These are phyloP conservation scores for Popillia japonica DNA, from an alignment of 1,140 invertebrate genomes.

Conservation along the genomic window DNA sequence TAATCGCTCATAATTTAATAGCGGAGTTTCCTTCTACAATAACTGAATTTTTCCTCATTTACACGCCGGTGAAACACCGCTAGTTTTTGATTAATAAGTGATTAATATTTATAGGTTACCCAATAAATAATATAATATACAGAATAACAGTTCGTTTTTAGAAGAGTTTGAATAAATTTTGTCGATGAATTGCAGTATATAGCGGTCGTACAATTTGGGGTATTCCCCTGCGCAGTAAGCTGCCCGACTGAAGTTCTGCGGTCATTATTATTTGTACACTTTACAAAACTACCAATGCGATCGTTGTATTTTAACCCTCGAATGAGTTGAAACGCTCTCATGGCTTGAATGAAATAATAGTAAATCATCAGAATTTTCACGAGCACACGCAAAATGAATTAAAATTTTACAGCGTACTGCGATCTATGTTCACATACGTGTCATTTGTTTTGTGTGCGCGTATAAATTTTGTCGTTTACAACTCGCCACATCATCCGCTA, in stretches of 20 bases:
- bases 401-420: background rate
- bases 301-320: conserved; percentile 14
- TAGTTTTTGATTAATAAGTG: too few species aligned
- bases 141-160: too few species aligned
- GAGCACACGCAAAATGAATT: conserved; percentile 10
- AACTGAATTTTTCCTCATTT: too few species aligned
- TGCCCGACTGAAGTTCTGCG: too few species aligned
- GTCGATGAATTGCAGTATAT: too few species aligned
- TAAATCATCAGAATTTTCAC: conserved; percentile 15
- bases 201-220: too few species aligned
- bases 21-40: background rate
- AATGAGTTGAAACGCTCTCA: background rate
- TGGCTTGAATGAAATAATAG: conserved; percentile 1
- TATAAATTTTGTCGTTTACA: conserved; percentile 6
- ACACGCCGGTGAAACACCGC: too few species aligned
- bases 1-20: conserved; percentile 12
- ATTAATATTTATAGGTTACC: too few species aligned
- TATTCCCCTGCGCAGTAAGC: too few species aligned
- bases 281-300: background rate
- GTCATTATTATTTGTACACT: background rate
- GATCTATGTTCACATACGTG: background rate
- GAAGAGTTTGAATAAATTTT: too few species aligned
- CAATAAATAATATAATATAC: too few species aligned
- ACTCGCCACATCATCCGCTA: background rate
- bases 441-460: background rate